Base-by-base conservation (phyloP, 1,140 invertebrate genomes). In the Philotrypesis tridentata region DNA sequence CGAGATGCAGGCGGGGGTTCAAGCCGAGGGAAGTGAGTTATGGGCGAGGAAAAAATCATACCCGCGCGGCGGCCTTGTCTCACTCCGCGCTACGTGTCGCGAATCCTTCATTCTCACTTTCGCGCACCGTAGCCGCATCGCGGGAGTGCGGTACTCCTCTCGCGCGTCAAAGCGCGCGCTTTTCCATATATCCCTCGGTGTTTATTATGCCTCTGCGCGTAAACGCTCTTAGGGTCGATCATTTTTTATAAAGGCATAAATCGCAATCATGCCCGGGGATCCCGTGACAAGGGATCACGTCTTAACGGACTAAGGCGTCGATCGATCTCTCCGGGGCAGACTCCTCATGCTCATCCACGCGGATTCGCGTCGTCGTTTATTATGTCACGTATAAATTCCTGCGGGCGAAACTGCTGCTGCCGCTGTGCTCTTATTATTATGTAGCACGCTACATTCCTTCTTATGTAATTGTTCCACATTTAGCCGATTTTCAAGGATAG, bases 101-200 rank as follows among this genome's bases (percentile, higher is more conserved):
- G 85, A 86, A 87, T 86, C 84, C 82, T 85, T 86, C 84, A 85
- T 85, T 86, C 85, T 85, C 86, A 86, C 83, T 85, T 86, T 87
- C 82, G 82, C 14, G 17, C 61, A n/a, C n/a, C n/a, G n/a, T n/a
- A n/a, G n/a, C n/a, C n/a, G n/a, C n/a, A n/a, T n/a, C n/a, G n/a
- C n/a, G n/a, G n/a, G n/a, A n/a, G n/a, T n/a, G n/a, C n/a, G n/a
- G n/a, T n/a, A n/a, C n/a, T n/a, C n/a, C n/a, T n/a, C n/a, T n/a
- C n/a, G n/a, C n/a, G n/a, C n/a, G n/a, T n/a, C n/a, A n/a, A n/a
- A n/a, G n/a, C n/a, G n/a, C n/a, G n/a, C n/a, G n/a, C n/a, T n/a
- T n/a, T n/a, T n/a, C n/a, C n/a, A n/a, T n/a, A 7, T 29, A 31
- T 33, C 21, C 2, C 31, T 17, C 27, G 0, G 27, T 68, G n/a